Percentiles rank a stretch among this genome's conserved stretches.
Evolutionary conservation across 2,797 vertebrate species (phyloP).

Genomic region (Glyptemys insculpta): DNA sequence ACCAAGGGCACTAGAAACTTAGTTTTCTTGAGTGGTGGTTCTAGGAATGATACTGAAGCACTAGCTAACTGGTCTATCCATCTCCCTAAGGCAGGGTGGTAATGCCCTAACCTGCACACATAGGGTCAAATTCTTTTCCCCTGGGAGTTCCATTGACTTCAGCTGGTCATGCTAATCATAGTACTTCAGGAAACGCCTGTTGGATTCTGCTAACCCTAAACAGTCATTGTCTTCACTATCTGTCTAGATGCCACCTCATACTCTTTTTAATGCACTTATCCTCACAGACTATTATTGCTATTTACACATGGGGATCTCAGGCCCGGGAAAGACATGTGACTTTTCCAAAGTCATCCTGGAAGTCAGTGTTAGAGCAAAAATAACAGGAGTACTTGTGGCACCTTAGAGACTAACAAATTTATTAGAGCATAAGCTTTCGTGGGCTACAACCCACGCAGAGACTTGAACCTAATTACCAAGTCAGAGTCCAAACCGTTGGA

Average conservation of each 20-base stretch:
- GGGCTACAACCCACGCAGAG: too few relatives aligned
- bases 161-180: neutral
- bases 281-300: neutral
- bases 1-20: neutral
- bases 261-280: neutral
- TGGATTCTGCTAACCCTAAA: neutral
- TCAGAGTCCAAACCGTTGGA: too few relatives aligned
- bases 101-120: neutral
- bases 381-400: too few relatives aligned
- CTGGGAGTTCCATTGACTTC: neutral
- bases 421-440: too few relatives aligned
- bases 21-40: neutral
- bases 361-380: neutral
- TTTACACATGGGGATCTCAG: neutral
- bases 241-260: neutral
- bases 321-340: neutral
- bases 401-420: too few relatives aligned
- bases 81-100: too few relatives aligned
- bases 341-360: neutral
- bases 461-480: neutral
- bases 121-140: neutral
- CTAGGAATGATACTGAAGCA: neutral
- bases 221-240: neutral
- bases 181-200: neutral
- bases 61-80: neutral